These are phyloP conservation scores for Sparidentex hasta DNA, from an alignment of 2,797 vertebrate genomes.

Conservation along the genomic window DNA sequence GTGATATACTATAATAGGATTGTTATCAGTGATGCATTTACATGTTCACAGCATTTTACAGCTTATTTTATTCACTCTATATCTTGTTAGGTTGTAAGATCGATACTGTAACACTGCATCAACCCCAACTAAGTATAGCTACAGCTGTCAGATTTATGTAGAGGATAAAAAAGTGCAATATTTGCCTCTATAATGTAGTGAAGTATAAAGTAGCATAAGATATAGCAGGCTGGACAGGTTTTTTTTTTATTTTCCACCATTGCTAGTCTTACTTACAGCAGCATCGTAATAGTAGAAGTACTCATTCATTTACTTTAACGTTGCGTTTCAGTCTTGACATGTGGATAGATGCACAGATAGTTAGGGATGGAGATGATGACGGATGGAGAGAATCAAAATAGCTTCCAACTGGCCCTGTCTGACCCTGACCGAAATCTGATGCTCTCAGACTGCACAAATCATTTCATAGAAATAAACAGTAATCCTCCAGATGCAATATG, in stretches of 20 bases:
- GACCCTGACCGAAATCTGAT: constrained; percentile 90
- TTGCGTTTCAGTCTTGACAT: background rate
- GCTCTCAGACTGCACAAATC: constrained; percentile 67
- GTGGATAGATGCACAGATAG: background rate
- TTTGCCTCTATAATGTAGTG: too few relatives aligned
- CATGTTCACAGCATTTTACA: background rate
- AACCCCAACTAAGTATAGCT: background rate
- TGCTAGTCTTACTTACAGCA: background rate
- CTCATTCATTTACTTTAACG: background rate
- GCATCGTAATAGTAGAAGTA: background rate
- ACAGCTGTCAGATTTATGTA: background rate
- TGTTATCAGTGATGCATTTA: too few relatives aligned
- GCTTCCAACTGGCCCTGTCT: constrained; percentile 94
- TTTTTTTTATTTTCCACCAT: background rate
- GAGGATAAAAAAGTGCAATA: too few relatives aligned
- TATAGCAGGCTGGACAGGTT: too few relatives aligned
- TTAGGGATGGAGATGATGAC: background rate
- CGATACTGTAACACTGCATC: background rate
- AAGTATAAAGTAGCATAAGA: too few relatives aligned
- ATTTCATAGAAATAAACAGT: background rate
- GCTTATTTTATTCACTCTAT: background rate
- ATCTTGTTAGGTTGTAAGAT: background rate
- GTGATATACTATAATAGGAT: too few relatives aligned
- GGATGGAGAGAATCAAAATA: constrained; percentile 59
- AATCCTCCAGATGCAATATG: background rate